phyloP scores from a whole-genome alignment of 2,113 vertebrate species.

The Hypanus sabinus region DNA sequence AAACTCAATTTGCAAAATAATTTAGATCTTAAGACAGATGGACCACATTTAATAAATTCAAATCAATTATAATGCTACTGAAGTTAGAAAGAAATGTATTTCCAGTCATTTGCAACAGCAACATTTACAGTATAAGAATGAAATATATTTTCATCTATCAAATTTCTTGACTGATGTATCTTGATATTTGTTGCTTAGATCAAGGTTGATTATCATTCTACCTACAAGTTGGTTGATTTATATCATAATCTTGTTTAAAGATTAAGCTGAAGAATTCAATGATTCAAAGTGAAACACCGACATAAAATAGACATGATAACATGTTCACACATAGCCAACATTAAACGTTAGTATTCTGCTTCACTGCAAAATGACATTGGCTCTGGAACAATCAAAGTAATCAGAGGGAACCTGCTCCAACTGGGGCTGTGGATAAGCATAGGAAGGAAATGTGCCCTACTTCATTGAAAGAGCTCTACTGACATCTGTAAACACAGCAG shows the following conservation, averaged over 20 bases:
- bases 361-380: not conserved
- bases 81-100: not conserved
- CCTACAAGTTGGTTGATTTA: not conserved
- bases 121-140: not conserved
- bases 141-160: not conserved
- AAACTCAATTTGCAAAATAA: slow-evolving; percentile 24
- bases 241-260: not conserved
- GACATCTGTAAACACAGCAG: not conserved
- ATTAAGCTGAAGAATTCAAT: not conserved
- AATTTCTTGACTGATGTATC: not conserved
- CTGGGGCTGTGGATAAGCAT: not conserved
- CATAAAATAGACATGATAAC: not conserved
- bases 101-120: not conserved
- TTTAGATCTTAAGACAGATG: not conserved
- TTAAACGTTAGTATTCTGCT: not conserved
- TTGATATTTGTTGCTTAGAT: not conserved
- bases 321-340: not conserved
- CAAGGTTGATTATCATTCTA: not conserved
- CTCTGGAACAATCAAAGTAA: not conserved
- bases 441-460: not conserved
- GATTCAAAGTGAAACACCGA: not conserved
- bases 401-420: not conserved
- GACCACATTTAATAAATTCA: not conserved
- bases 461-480: not conserved
- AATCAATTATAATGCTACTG: not conserved